Evolutionary conservation across 2,797 vertebrate genomes (phyloP).

Genomic region (Microhierax caerulescens): DNA sequence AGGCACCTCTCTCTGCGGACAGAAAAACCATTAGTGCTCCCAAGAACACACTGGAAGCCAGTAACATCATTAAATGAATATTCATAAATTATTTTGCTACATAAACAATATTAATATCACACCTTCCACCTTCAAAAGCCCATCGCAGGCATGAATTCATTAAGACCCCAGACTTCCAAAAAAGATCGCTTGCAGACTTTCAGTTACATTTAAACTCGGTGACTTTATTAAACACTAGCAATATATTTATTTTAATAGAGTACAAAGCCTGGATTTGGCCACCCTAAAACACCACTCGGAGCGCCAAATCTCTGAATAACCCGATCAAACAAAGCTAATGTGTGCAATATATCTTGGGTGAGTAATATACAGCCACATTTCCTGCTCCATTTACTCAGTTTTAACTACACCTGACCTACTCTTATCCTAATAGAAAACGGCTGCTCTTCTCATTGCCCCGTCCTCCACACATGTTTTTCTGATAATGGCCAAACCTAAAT

Average conservation of each 20-base stretch:
- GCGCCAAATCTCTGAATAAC: neutral
- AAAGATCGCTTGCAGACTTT: neutral
- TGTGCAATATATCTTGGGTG: conserved; percentile 63
- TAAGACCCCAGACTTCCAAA: neutral
- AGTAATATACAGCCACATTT: conserved; percentile 61
- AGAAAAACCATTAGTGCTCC: neutral
- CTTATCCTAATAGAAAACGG: conserved; percentile 68
- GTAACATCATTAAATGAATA: conserved; percentile 23
- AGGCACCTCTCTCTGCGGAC: neutral
- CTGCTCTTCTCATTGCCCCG: conserved; percentile 37
- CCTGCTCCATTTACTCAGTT: conserved; percentile 67
- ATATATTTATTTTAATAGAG: conserved; percentile 56
- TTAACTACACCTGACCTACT: conserved; percentile 67
- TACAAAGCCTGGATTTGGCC: conserved; percentile 54
- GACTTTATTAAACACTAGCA: conserved; percentile 45
- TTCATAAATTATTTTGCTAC: conserved; percentile 52
- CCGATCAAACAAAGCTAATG: conserved; percentile 61
- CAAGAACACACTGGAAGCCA: neutral
- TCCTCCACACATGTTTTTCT: conserved; percentile 53
- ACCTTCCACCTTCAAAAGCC: conserved; percentile 52
- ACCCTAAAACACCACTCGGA: conserved; percentile 34
- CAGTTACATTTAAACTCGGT: neutral
- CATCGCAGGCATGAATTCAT: neutral
- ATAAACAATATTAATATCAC: conserved; percentile 23
- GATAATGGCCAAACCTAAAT: conserved; percentile 61